These are phyloP conservation scores for Furcifer pardalis DNA, from an alignment of 2,797 vertebrate genomes.

Conservation along the genomic window DNA sequence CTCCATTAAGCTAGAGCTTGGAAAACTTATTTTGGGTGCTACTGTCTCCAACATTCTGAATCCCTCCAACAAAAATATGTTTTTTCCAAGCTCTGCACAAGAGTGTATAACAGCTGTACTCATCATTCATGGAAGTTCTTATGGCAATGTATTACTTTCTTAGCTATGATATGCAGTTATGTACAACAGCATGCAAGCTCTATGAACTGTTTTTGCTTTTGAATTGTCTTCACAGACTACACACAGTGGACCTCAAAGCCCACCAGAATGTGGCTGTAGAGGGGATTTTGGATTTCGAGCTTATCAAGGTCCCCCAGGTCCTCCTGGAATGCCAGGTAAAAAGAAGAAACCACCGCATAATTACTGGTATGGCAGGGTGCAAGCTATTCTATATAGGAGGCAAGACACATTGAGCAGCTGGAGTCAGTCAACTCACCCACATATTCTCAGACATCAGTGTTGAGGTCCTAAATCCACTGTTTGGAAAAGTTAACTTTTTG, in stretches of 20 bases:
- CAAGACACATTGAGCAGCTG: background rate
- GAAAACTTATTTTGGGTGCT: no score
- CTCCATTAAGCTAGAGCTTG: background rate
- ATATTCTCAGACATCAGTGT: background rate
- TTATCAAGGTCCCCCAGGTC: slow-evolving; percentile 79
- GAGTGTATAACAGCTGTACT: background rate
- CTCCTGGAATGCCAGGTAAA: slow-evolving; percentile 84
- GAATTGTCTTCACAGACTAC: slow-evolving; percentile 70
- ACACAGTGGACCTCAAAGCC: slow-evolving; percentile 66
- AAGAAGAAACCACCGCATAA: slow-evolving; percentile 27
- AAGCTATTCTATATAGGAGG: background rate
- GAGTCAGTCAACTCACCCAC: no score
- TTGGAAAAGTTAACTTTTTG: background rate
- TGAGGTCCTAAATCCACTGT: background rate
- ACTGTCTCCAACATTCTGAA: no score
- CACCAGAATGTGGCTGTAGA: slow-evolving; percentile 81
- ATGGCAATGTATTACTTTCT: slow-evolving; percentile 48
- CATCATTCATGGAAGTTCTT: background rate
- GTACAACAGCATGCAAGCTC: background rate
- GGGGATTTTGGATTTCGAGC: slow-evolving; percentile 80
- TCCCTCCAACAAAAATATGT: no score
- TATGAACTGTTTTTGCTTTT: slow-evolving; percentile 33
- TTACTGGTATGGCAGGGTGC: background rate
- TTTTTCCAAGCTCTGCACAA: background rate
- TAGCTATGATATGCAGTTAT: background rate